phyloP scores from a whole-genome alignment of 2,113 vertebrate genomes.

The Jaculus jaculus region DNA sequence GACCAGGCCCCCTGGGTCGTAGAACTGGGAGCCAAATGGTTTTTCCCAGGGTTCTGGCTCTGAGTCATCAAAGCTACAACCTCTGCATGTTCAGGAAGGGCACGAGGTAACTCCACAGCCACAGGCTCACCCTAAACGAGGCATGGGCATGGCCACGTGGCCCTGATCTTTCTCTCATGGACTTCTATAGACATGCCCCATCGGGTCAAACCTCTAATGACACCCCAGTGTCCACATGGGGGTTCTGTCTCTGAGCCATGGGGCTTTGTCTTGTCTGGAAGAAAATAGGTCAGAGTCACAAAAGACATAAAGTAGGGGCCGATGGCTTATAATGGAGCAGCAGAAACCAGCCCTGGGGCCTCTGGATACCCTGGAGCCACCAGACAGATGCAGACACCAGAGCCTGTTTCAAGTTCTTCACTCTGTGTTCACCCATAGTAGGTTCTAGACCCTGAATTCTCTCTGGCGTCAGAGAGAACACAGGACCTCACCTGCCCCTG shows the following conservation, averaged over 20 bases:
- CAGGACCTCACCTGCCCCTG: neutral
- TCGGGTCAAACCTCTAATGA: neutral
- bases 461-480: neutral
- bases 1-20: accelerated
- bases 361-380: no score
- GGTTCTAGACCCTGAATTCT: accelerated
- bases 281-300: neutral
- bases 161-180: accelerated
- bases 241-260: accelerated
- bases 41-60: neutral
- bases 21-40: neutral
- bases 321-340: accelerated
- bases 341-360: neutral
- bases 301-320: neutral
- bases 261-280: accelerated
- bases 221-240: accelerated
- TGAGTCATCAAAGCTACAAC: neutral
- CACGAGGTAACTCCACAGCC: neutral
- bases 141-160: accelerated
- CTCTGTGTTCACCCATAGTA: accelerated
- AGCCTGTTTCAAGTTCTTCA: accelerated
- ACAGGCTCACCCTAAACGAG: accelerated
- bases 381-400: accelerated
- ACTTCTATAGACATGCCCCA: accelerated
- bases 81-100: neutral